Evolutionary conservation across 1,140 invertebrate genomes (phyloP), one percentile per base, ranked within the genome.

Genomic region (Plectrocnemia conspersa): DNA sequence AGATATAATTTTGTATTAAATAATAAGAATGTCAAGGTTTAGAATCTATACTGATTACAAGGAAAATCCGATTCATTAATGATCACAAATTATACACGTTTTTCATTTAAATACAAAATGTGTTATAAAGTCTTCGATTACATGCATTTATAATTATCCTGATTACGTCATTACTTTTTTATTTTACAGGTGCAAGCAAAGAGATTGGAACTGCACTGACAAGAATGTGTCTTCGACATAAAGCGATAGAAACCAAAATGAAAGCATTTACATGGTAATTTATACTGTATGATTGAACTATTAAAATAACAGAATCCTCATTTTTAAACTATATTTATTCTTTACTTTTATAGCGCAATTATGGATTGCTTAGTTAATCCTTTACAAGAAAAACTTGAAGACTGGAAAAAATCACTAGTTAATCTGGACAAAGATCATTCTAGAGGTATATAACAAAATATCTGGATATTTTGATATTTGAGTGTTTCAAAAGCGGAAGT

Each of bases 121-220:
- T n/a, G n/a, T n/a, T n/a, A n/a, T n/a, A n/a, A n/a, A n/a, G n/a
- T n/a, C n/a, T n/a, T n/a, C n/a, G n/a, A n/a, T n/a, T n/a, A n/a
- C n/a, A n/a, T n/a, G n/a, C n/a, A n/a, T n/a, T n/a, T n/a, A n/a
- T n/a, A n/a, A 29, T 29, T 29, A 29, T 29, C 13, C 7, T 29
- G n/a, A 9, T 7, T 9, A 9, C 13, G 27, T 24, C 27, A 27
- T 23, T 50, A 61, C 64, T 64, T 64, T 61, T 58, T 63, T 73
- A n/a, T 72, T 64, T 82, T 83, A 35, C 79, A 96, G 93, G 93
- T 67, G 92, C 93, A 19, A 97, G 93, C 11, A 91, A 92, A 73
- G 94, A 97, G 70, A 94, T 97, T 64, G 94, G 94, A 49, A 93
- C 91, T 33, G 91, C 93, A 18, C 72, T 97, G 36, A 97, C 94